These are phyloP conservation scores for Plutella xylostella DNA, from an alignment of 2,888 invertebrate species.

Conservation along the genomic window DNA sequence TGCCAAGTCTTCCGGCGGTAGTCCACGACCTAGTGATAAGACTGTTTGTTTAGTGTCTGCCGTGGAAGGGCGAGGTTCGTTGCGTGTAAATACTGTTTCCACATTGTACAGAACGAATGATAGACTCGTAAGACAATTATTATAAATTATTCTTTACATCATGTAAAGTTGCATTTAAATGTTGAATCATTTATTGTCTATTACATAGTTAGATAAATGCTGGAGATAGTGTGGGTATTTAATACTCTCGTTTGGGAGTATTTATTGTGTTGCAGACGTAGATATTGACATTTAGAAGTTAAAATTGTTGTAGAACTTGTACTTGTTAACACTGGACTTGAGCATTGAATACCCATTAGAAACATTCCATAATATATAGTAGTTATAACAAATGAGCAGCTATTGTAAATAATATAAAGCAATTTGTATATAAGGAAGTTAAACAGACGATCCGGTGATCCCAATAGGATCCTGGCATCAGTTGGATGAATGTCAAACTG, in stretches of 20 bases:
- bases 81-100: constrained; percentile 8
- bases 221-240: constrained; percentile 16
- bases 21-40: background rate
- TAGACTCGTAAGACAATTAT: constrained; percentile 4
- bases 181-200: constrained; percentile 21
- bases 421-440: constrained; percentile 56
- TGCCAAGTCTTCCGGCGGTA: constrained; percentile 52
- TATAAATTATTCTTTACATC: constrained; percentile 3
- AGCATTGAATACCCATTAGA: constrained; percentile 42
- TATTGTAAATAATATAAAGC: constrained; percentile 51
- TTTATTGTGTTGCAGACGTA: constrained; percentile 4
- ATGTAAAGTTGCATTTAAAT: constrained; percentile 23
- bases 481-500: too few species aligned
- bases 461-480: too few species aligned
- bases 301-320: background rate
- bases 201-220: constrained; percentile 19
- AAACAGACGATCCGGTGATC: too few species aligned
- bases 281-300: background rate
- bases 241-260: constrained; percentile 12
- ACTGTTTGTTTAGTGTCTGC: background rate
- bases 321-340: constrained; percentile 22
- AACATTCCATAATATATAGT: constrained; percentile 53
- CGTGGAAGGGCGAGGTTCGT: background rate
- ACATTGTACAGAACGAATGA: constrained; percentile 4
- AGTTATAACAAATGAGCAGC: constrained; percentile 34